Conservation (phyloP, 2,113 vertebrate species). For the Campylorhamphus procurvoides region DNA sequence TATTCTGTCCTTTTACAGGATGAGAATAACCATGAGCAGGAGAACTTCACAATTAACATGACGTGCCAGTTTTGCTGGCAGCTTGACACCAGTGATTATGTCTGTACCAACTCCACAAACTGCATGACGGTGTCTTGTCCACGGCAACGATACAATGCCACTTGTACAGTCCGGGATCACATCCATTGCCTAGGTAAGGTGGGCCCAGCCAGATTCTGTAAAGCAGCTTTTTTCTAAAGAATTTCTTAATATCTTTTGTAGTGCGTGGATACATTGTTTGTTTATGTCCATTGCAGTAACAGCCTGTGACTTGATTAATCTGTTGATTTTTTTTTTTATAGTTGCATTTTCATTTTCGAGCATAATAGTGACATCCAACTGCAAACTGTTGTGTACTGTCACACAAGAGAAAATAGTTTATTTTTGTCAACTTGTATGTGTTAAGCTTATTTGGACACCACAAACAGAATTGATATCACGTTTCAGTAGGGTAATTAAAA, state of each 20-base stretch:
- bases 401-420: background rate
- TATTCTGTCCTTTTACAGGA: constrained; percentile 70
- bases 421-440: background rate
- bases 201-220: fast-evolving
- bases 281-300: background rate
- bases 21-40: constrained; percentile 74
- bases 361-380: background rate
- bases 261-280: background rate
- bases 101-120: constrained; percentile 85
- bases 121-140: constrained; percentile 95
- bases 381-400: background rate
- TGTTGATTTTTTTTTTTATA: background rate
- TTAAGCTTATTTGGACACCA: background rate
- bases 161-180: constrained; percentile 87
- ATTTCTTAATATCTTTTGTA: background rate
- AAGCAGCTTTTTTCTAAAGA: background rate
- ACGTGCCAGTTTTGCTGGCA: constrained; percentile 97
- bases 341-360: background rate
- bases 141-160: constrained; percentile 86
- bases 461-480: background rate
- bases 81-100: constrained; percentile 86
- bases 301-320: background rate
- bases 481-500: background rate
- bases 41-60: constrained; percentile 85
- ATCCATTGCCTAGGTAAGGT: constrained; percentile 89